Conservation (phyloP, 2,797 vertebrate genomes). For the Sphenopsis melanotis region DNA sequence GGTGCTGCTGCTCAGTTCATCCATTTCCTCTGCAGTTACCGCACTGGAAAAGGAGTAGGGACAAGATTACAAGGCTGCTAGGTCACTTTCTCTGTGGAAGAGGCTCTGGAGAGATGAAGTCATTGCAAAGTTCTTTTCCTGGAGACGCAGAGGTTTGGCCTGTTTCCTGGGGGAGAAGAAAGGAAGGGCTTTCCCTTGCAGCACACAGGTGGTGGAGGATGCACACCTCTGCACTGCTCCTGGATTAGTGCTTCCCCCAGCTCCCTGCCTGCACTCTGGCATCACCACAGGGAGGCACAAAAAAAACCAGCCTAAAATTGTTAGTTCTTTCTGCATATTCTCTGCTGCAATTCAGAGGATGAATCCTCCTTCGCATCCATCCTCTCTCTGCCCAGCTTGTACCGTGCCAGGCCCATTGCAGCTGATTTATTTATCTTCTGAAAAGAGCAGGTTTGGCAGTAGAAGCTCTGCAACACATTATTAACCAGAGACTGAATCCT, state of each 20-base stretch:
- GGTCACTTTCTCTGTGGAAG: background rate
- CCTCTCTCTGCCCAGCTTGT: background rate
- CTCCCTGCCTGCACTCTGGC: background rate
- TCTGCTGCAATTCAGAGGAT: background rate
- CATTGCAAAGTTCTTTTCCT: background rate
- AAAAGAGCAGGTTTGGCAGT: background rate
- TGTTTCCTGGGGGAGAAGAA: background rate
- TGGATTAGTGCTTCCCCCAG: background rate
- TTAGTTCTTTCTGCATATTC: background rate
- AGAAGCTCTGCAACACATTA: background rate
- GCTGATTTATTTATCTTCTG: background rate
- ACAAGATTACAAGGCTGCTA: constrained; percentile 5
- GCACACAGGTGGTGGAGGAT: background rate
- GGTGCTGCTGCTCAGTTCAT: background rate
- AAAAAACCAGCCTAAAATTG: background rate
- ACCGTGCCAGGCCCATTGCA: background rate
- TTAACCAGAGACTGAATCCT: background rate
- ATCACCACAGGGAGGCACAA: background rate
- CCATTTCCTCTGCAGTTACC: background rate
- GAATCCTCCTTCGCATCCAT: background rate
- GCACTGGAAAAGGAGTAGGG: background rate
- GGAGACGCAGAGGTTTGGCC: background rate
- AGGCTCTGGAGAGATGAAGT: constrained; percentile 15
- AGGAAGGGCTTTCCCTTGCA: background rate
- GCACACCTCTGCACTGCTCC: background rate